Conservation (phyloP, 2,797 vertebrate genomes). For the Melanotaenia maccullochi region DNA sequence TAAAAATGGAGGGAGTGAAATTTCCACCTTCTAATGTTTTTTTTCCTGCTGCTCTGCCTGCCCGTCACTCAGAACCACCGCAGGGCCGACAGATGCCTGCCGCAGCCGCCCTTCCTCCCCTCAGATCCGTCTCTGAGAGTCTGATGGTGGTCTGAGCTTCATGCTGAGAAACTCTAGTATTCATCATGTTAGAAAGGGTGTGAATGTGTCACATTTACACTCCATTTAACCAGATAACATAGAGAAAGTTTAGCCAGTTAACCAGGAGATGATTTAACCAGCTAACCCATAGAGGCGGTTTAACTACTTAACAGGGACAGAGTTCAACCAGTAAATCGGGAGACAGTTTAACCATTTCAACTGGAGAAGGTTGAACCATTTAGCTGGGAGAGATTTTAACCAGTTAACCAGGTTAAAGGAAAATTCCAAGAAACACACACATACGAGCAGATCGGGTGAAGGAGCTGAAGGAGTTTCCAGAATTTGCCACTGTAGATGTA, state of each 20-base stretch:
- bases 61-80: constrained; percentile 81
- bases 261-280: too few relatives aligned
- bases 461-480: too few relatives aligned
- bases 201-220: constrained; percentile 8
- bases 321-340: too few relatives aligned
- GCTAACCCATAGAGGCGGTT: too few relatives aligned
- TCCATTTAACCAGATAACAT: too few relatives aligned
- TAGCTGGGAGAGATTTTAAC: too few relatives aligned
- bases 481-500: too few relatives aligned
- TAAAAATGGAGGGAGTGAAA: constrained; percentile 90
- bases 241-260: too few relatives aligned
- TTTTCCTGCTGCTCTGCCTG: constrained; percentile 89
- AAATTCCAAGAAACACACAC: neutral
- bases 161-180: constrained; percentile 31
- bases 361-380: too few relatives aligned
- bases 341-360: too few relatives aligned
- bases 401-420: neutral
- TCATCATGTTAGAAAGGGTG: constrained; percentile 23
- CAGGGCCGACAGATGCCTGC: constrained; percentile 88
- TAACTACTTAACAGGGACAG: too few relatives aligned
- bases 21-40: constrained; percentile 89
- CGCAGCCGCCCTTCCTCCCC: constrained; percentile 42
- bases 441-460: too few relatives aligned
- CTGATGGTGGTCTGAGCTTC: constrained; percentile 13
- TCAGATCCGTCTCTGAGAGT: neutral